Conservation (phyloP, 2,797 vertebrate species). For the Cryptoblepharus egeriae region DNA sequence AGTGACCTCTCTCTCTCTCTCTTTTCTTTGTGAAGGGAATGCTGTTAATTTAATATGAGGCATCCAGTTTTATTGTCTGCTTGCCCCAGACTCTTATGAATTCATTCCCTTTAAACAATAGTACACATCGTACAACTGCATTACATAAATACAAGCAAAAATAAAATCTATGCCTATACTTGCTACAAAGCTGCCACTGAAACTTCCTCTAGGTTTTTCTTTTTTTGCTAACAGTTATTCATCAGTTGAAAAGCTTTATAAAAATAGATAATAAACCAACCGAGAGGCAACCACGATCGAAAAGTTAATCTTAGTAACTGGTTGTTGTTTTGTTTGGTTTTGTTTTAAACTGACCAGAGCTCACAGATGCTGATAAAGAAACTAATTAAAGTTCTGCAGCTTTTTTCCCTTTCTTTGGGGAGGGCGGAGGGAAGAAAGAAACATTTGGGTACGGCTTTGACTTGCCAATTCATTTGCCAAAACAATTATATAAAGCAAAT, state of each 20-base stretch:
- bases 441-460: slow-evolving; percentile 27
- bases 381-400: slow-evolving; percentile 63
- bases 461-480: slow-evolving; percentile 67
- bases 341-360: slow-evolving; percentile 45
- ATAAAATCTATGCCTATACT: slow-evolving; percentile 8
- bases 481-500: slow-evolving; percentile 74
- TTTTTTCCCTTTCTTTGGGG: slow-evolving; percentile 23
- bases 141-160: slow-evolving; percentile 23
- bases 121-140: neutral
- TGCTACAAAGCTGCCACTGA: slow-evolving; percentile 21
- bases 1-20: neutral
- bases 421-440: slow-evolving; percentile 13
- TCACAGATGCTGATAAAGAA: slow-evolving; percentile 44
- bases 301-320: slow-evolving; percentile 22
- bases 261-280: slow-evolving; percentile 7
- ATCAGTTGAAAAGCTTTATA: slow-evolving; percentile 16
- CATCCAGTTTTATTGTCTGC: neutral
- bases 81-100: slow-evolving; percentile 6
- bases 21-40: neutral
- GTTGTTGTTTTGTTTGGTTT: neutral
- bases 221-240: slow-evolving; percentile 10
- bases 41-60: slow-evolving; percentile 10
- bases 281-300: neutral
- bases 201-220: neutral
- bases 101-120: slow-evolving; percentile 24